Base-by-base conservation (phyloP, 1,140 invertebrate species). In the Ridgeia piscesae region DNA sequence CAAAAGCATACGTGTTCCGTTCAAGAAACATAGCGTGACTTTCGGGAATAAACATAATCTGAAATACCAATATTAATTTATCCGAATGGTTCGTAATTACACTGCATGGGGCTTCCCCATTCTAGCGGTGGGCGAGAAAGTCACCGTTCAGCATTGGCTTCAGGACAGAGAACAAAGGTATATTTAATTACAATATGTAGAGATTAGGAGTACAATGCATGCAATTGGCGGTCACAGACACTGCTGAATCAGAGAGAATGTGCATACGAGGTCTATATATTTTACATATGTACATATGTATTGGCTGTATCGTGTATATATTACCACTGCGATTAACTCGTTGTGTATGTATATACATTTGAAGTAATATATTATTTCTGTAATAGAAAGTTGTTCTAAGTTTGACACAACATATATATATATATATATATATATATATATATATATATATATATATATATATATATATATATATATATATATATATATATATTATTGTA, bases 271-370 rank as follows among this genome's bases (percentile, higher is more conserved):
- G 58, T 31, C 58, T 77, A 77, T 77, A 77, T 77, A 77, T 77
- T 42, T 42, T 77, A 77, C 58, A 77, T 77, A 77, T 77, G 58
- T 77, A 77, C 58, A 77, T 77, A 77, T 77, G 58, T 77, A 77
- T 21, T 21, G 11, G 58, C 58, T 77, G 58, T 77, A 31, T 77
- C 27, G 27, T 77, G 58, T 77, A 77, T 77, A 77, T 77, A 77
- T 77, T 77, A 17, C 58, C 6, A 14, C 58, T 9, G 14, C 58
- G 58, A 77, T 77, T 31, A 21, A 77, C 58, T 77, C 58, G 58
- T 77, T 77, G 58, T 77, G 58, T 21, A 77, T 77, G 58, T 21
- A 77, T 77, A 77, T 77, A 77, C 58, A 77, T 77, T 77, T 77
- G 27, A 77, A 77, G 58, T 77, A 77, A 17, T 27, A 77, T 77